Evolutionary conservation across 23 tunicate species (phyloP).

Genomic region (Ciona savignyi): DNA sequence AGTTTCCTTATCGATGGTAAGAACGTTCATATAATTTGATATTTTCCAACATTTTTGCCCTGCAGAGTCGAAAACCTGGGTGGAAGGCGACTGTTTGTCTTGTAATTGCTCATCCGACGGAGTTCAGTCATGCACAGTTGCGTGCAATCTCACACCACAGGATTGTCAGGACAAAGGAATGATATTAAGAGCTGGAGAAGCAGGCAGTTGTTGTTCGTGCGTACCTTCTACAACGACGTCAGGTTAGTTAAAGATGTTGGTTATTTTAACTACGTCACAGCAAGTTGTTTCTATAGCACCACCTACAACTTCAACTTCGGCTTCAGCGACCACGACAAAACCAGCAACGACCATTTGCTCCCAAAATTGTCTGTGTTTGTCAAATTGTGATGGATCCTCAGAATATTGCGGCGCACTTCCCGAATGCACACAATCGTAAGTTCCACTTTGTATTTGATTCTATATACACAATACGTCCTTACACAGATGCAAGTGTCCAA

Average conservation of each 20-base stretch:
- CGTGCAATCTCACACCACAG: constrained; percentile 34
- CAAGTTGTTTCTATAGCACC: neutral
- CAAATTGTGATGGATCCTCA: constrained; percentile 60
- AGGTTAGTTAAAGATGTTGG: neutral
- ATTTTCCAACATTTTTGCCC: neutral
- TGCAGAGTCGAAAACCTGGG: constrained; percentile 41
- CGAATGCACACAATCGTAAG: constrained; percentile 70
- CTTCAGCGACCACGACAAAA: constrained; percentile 14
- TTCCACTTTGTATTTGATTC: neutral
- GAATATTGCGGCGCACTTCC: constrained; percentile 36
- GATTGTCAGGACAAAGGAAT: constrained; percentile 20
- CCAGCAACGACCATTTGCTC: constrained; percentile 33
- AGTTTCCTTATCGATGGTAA: constrained; percentile 41
- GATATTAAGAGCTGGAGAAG: constrained; percentile 10
- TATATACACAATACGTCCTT: too few relatives aligned
- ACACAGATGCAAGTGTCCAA: constrained; percentile 72
- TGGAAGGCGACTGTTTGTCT: constrained; percentile 44
- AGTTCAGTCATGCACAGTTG: constrained; percentile 9
- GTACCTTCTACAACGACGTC: neutral
- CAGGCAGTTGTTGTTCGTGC: constrained; percentile 13
- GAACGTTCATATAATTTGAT: neutral
- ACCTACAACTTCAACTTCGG: constrained; percentile 19
- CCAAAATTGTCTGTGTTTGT: constrained; percentile 43
- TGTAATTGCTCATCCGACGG: constrained; percentile 74
- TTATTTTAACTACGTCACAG: neutral